Evolutionary conservation across 2,888 invertebrate genomes (phyloP), one percentile per base, ranked within the genome.

Genomic region (Drosophila borborema): DNA sequence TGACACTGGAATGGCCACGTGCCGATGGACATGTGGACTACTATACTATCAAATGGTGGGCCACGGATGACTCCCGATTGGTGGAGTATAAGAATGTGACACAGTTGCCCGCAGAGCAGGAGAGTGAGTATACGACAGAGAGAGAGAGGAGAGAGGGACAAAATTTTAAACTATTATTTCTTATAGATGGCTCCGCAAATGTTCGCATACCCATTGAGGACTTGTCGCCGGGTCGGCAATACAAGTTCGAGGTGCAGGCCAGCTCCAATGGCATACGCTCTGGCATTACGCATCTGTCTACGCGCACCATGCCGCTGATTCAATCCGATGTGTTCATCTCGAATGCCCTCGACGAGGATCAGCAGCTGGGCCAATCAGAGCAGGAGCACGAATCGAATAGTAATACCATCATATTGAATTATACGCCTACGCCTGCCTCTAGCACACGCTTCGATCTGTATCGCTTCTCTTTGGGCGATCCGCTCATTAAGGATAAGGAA

Each of bases 241-340:
- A 97, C 92, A 94, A 94, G 65, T 96, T 97, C 90, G 94, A 95
- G 85, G 96, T 97, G 84, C 95, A 95, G 91, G 96, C 97, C 55
- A 95, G 96, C 80, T 97, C 97, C 2, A 96, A 97, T 93, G 95
- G 95, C 89, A 95, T 97, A 79, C 95, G 96, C 89, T 96, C 97
- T 88, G 97, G 97, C 82, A 94, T 95, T 38, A 97, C 96, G 64
- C 95, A 95, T 78, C 94, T 97, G 80, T 95, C 95, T 74, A 96
- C 96, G 0, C 94, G 97, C 89, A 97, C 98, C 45, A 96, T 97
- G 94, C 98, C 98, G 2, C 94, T 98, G 71, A 98, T 98, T 77
- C 97, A 97, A 88, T 98, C 98, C 3, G 98, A 98, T 93, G 96
- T 98, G 74, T 96, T 97, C 48, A 96, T 98, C 49, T 97, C 98